phyloP scores from a whole-genome alignment of 2,797 vertebrate genomes.

The Gallinago stenura region DNA sequence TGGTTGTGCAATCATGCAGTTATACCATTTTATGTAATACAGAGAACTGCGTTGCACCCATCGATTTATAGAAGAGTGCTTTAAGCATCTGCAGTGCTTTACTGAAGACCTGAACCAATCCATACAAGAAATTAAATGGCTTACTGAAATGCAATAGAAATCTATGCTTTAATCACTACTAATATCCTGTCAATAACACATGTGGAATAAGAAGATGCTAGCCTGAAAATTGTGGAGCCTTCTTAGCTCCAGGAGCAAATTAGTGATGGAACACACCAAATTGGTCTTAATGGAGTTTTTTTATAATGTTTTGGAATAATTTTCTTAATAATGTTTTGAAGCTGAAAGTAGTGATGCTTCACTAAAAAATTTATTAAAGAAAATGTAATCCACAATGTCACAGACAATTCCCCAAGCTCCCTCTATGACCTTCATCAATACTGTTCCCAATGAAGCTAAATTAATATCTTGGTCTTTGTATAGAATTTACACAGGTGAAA shows the following conservation, averaged over 20 bases:
- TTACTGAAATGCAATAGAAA: background rate
- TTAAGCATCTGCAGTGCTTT: background rate
- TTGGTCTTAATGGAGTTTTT: background rate
- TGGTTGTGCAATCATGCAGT: background rate
- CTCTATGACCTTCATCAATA: background rate
- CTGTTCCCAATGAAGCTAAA: background rate
- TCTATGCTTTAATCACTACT: background rate
- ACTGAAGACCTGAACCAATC: background rate
- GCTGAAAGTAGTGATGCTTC: background rate
- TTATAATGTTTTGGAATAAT: background rate
- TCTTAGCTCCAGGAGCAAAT: background rate
- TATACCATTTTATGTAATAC: background rate
- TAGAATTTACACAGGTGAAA: background rate
- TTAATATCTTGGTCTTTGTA: background rate
- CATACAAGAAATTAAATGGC: background rate
- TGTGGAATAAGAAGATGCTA: background rate
- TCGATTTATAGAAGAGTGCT: background rate
- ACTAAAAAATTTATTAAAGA: background rate
- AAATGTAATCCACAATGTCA: background rate
- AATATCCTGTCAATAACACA: background rate
- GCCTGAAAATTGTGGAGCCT: background rate
- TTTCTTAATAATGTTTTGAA: background rate
- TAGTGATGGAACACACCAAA: background rate
- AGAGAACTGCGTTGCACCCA: background rate
- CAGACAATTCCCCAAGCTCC: background rate